Percentiles rank a stretch among this genome's conserved stretches.
phyloP scores from a whole-genome alignment of 2,888 invertebrate species.

The Alsophila aescularia region DNA sequence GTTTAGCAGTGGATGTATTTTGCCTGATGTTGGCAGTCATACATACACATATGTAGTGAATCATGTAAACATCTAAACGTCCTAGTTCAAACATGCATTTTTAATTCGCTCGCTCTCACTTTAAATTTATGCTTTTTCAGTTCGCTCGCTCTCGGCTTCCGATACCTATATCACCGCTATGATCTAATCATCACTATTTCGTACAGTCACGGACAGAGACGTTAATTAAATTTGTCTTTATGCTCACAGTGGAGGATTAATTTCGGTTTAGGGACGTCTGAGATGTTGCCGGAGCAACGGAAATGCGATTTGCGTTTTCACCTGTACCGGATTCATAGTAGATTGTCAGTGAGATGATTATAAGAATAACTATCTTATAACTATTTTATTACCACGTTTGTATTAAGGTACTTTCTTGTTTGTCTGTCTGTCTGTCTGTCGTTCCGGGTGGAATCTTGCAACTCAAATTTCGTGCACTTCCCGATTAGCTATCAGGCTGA shows the following conservation, averaged over 20 bases:
- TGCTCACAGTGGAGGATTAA: slow-evolving; percentile 58
- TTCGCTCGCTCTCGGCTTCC: neutral
- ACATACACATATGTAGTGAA: too few species aligned
- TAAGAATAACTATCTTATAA: too few species aligned
- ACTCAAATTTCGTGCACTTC: too few species aligned
- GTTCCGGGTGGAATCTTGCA: too few species aligned
- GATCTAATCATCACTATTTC: slow-evolving; percentile 39
- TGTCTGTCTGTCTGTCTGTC: too few species aligned
- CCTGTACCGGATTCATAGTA: neutral
- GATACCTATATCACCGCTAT: slow-evolving; percentile 8
- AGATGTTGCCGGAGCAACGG: slow-evolving; percentile 20
- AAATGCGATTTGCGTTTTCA: slow-evolving; percentile 26
- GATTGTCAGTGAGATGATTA: neutral
- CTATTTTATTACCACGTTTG: too few species aligned
- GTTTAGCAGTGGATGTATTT: too few species aligned
- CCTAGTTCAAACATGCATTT: neutral
- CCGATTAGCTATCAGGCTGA: too few species aligned
- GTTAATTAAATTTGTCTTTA: slow-evolving; percentile 70
- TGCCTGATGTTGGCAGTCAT: too few species aligned
- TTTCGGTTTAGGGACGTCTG: slow-evolving; percentile 37
- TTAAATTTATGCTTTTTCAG: neutral
- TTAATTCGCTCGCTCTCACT: neutral
- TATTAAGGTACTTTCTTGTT: too few species aligned
- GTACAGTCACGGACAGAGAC: slow-evolving; percentile 41
- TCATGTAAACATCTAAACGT: too few species aligned